Evolutionary conservation across 2,888 invertebrate species (phyloP), one percentile per base, ranked within the genome.

Genomic region (Drosophila mulleri): DNA sequence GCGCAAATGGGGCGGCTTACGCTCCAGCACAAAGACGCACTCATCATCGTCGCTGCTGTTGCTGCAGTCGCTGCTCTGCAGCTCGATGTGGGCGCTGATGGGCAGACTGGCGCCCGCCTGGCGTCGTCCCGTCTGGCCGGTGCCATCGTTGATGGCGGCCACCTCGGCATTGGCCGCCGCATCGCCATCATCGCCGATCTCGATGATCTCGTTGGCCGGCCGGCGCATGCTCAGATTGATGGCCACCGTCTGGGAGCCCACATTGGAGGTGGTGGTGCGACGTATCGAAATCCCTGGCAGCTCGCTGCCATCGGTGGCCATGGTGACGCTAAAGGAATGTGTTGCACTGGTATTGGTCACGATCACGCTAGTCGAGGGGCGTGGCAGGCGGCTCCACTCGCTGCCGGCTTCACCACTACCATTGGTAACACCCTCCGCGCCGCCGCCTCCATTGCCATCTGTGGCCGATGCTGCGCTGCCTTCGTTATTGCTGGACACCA

Each of bases 1-100:
- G n/a, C 93, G 90, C 62, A 93, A 74, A 70, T 93, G 93, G 12
- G 93, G 93, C 7, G 93, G 92, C 71, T 93, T 93, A 14, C 90
- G 91, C 69, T 92, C 93, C 39, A 92, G 72, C 7, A 93, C 92
- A 73, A 93, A 93, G 61, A 92, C 90, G 63, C 93, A 93, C 47
- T 92, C 93, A 9, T 90, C 90, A 9, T 91, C 92, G 1, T 71
- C 73, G 39, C 66, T 88, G 56, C 56, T 83, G 41, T 65, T 76
- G 59, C 73, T 71, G 68, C 70, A 75, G 45, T 90, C 86, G 56
- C 91, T 90, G 69, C 90, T 83, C 58, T 89, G 81, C 7, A 92
- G 78, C 59, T 92, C 91, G 39, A 92, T 92, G 78, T 90, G 91
- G 18, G 88, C 91, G 9, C 85, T 85, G 12, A 91, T 80, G 35